Conservation (phyloP, 2,113 vertebrate species). For the Canis aureus region DNA sequence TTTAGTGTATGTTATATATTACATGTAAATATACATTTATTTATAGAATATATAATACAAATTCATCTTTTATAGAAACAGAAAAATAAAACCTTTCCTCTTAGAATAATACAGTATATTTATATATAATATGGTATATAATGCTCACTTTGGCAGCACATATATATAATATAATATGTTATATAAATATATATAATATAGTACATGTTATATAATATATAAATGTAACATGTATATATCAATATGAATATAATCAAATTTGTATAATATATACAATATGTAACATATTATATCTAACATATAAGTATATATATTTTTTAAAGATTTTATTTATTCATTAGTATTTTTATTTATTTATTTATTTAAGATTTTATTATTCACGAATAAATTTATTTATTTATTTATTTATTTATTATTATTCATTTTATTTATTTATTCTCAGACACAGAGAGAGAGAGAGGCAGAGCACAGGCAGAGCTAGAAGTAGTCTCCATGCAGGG, state of each 20-base stretch:
- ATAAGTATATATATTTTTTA: too few species aligned
- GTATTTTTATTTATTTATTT: too few species aligned
- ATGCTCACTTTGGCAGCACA: too few species aligned
- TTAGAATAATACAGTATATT: conserved; percentile 82
- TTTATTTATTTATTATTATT: too few species aligned
- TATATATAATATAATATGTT: background rate
- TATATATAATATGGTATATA: background rate
- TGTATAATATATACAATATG: background rate
- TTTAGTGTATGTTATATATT: background rate
- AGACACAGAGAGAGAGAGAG: too few species aligned
- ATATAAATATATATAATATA: background rate
- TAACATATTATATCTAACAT: background rate
- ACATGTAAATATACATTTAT: background rate
- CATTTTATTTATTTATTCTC: too few species aligned
- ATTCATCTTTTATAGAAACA: conserved; percentile 83
- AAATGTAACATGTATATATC: background rate
- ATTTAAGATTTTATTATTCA: too few species aligned
- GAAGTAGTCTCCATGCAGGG: too few species aligned
- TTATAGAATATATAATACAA: background rate
- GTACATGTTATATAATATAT: too few species aligned
- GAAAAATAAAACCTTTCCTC: conserved; percentile 88
- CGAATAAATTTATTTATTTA: too few species aligned
- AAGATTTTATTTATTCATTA: too few species aligned
- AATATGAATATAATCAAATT: background rate
- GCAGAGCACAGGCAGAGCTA: too few species aligned